Evolutionary conservation across 2,113 vertebrate species (phyloP).

Genomic region (Chaetops frenatus): DNA sequence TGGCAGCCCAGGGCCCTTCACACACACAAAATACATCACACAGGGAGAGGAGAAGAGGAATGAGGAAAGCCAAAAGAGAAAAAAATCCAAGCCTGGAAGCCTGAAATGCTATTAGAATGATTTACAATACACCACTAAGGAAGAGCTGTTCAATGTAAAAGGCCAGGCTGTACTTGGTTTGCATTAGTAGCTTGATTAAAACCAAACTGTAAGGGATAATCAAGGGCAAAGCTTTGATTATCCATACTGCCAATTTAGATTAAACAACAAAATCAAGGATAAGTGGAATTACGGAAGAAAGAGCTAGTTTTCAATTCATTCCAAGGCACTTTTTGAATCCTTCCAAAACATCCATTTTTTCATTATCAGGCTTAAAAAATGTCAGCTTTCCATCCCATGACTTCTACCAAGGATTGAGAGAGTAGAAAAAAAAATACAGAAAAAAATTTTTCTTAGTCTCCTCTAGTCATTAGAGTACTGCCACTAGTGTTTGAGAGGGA

Average conservation of each 20-base stretch:
- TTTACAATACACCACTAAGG: background rate
- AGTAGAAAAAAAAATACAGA: background rate
- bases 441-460: background rate
- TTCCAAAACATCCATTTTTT: background rate
- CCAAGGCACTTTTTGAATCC: background rate
- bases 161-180: background rate
- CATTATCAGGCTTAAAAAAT: background rate
- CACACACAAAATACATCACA: background rate
- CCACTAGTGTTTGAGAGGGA: background rate
- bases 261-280: constrained; percentile 8
- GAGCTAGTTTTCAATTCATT: background rate
- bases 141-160: background rate
- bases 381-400: background rate
- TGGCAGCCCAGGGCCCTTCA: background rate
- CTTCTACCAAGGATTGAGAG: background rate
- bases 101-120: background rate
- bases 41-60: background rate
- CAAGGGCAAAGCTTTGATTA: constrained; percentile 27
- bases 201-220: background rate
- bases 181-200: constrained; percentile 19
- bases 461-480: background rate
- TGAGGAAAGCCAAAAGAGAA: background rate
- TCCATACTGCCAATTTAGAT: background rate
- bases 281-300: background rate
- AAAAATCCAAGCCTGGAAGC: background rate